Base-by-base conservation (phyloP, 1,140 invertebrate species). In the Aphelenchoides avenae region DNA sequence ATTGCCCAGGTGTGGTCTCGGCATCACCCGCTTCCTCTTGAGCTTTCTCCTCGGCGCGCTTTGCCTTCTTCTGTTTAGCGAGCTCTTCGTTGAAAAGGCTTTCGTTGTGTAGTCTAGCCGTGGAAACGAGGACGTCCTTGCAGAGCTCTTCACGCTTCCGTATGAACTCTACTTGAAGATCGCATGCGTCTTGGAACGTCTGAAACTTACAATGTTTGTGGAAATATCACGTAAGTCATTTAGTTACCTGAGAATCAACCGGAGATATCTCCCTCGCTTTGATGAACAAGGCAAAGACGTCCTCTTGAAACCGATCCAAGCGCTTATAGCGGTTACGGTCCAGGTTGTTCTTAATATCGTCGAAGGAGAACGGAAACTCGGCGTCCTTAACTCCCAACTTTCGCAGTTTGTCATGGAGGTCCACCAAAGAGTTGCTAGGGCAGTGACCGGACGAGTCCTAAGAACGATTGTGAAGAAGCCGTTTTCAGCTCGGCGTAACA, bases 301-400 rank as follows among this genome's bases (percentile, higher is more conserved):
- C 93, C 72, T 92, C 89, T 81, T 98, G 94, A 78, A 97, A 97
- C 42, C 86, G 83, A 78, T 98, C 93, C 29, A 98, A 78, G 22
- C 94, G 82, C 64, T 87, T 86, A 76, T 97, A 97, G 13, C 89
- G 83, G 5, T 89, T 88, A 73, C 58, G 79, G 57, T 83, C 79
- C 22, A 83, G 57, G 64, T 82, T 82, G 50, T 75, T 77, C 66
- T 82, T 83, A 15, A 83, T 80, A 50, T 80, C 75, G 64, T 83
- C 81, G 61, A 83, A 76, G 36, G 79, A 78, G 39, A 81, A 61
- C 5, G 79, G 75, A n/a, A n/a, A n/a, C n/a, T n/a, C n/a, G 57
- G 57, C 47, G 26, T 67, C 57, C 11, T 55, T 24, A 84, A 78
- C 83, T 82, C 13, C 85, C 84, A 69, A 85, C 82, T 48, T 85